Percentiles rank a stretch among this genome's conserved stretches.
Conservation (phyloP, 2,797 vertebrate species). For the Orientallactaga sibirica region DNA sequence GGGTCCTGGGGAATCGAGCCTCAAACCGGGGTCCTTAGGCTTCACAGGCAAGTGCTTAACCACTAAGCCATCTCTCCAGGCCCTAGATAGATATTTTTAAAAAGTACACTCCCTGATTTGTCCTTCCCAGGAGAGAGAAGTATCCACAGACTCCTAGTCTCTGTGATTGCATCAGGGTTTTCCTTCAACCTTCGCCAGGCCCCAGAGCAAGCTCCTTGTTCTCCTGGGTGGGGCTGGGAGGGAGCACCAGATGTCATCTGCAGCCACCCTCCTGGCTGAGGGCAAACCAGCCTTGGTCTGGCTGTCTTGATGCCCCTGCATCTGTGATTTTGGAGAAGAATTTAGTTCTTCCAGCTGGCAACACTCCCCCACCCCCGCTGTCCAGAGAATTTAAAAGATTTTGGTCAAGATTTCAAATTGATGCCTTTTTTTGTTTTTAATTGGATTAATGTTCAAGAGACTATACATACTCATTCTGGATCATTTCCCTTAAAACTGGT, state of each 20-base stretch:
- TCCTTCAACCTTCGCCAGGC: background rate
- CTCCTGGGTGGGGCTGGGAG: background rate
- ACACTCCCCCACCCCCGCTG: background rate
- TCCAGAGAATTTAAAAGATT: conserved; percentile 2
- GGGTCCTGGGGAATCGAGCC: no score
- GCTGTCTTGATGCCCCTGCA: background rate
- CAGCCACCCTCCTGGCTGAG: background rate
- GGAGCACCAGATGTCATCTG: background rate
- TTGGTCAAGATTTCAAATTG: background rate
- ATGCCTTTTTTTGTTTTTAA: background rate
- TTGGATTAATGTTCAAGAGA: background rate
- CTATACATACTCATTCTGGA: background rate
- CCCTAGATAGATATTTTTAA: no score
- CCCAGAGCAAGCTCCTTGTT: background rate
- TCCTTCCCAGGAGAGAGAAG: background rate
- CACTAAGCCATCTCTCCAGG: no score
- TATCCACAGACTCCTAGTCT: background rate
- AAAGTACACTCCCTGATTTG: no score
- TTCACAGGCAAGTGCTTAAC: no score
- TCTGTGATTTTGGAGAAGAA: background rate
- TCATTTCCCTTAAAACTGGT: background rate
- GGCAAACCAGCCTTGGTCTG: background rate
- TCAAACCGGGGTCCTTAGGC: no score
- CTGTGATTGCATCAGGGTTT: background rate
- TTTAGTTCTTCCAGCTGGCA: no score